These are phyloP conservation scores for Sminthurides bifidus DNA, from an alignment of 1,140 invertebrate genomes.

Conservation along the genomic window DNA sequence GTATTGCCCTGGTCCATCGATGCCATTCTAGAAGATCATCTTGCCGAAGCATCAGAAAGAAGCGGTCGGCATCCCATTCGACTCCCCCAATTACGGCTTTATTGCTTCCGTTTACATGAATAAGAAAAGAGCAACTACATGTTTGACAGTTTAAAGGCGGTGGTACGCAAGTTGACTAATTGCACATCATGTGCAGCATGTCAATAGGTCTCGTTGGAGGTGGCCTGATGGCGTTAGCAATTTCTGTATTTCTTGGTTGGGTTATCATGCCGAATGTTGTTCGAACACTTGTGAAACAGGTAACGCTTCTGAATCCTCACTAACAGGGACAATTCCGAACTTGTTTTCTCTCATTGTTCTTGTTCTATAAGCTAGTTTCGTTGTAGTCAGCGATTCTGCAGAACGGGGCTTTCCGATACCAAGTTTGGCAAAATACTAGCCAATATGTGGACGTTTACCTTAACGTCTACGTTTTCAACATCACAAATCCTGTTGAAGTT, in stretches of 20 bases:
- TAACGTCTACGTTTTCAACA: constrained; percentile 21
- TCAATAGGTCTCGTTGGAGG: constrained; percentile 4
- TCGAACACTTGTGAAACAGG: constrained; percentile 14
- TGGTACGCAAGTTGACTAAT: no score
- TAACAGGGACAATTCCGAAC: not conserved
- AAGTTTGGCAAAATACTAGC: constrained; percentile 37
- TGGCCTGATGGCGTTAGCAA: constrained; percentile 7
- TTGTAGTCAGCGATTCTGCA: not conserved
- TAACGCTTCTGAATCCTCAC: not conserved
- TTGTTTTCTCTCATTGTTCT: not conserved
- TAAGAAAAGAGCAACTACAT: no score
- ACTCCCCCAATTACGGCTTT: no score
- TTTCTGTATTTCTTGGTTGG: constrained; percentile 17
- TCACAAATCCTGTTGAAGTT: constrained; percentile 38
- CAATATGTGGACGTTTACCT: constrained; percentile 10
- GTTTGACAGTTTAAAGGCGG: no score
- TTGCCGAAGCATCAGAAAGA: no score
- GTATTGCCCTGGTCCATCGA: no score
- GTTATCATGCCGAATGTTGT: constrained; percentile 10
- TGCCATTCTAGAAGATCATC: no score
- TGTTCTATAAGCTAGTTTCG: no score
- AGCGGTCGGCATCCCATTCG: no score
- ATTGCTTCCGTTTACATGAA: no score
- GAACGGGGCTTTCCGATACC: constrained; percentile 37
- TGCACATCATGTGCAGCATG: no score